A percentile compares a stretch with the other conserved stretches of the same genome.
Evolutionary conservation across 2,888 invertebrate genomes (phyloP).

Genomic region (Hedychridium roseum): DNA sequence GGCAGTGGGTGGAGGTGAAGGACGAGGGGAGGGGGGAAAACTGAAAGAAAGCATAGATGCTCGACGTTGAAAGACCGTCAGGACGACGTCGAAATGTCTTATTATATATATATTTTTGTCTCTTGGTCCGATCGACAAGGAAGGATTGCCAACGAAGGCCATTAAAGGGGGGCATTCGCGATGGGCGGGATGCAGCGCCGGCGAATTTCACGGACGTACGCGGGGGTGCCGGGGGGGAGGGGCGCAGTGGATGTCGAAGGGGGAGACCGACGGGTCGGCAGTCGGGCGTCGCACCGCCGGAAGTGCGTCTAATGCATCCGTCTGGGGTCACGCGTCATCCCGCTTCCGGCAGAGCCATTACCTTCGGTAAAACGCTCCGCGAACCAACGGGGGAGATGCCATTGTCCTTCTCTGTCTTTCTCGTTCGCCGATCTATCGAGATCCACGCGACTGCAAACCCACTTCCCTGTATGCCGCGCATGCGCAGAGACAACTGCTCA

Average conservation of each 20-base stretch:
- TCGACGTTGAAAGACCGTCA: too few species aligned
- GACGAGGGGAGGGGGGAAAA: constrained; percentile 4
- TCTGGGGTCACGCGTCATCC: constrained; percentile 63
- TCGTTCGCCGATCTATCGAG: constrained; percentile 2
- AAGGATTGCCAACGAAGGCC: too few species aligned
- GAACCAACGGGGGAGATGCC: constrained; percentile 26
- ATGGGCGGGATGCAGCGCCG: constrained; percentile 34
- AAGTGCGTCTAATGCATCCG: constrained; percentile 73
- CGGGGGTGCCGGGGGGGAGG: constrained; percentile 28
- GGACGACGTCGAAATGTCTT: too few species aligned
- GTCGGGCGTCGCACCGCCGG: constrained; percentile 63
- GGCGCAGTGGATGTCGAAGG: constrained; percentile 29
- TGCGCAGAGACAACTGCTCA: too few species aligned
- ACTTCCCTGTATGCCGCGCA: too few species aligned
- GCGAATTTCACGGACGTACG: constrained; percentile 38
- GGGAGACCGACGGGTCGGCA: constrained; percentile 28
- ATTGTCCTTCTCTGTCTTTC: constrained; percentile 6
- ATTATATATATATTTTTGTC: too few species aligned
- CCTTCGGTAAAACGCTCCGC: constrained; percentile 46
- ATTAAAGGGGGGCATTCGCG: constrained; percentile 30
- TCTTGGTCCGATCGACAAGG: not conserved
- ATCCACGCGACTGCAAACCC: too few species aligned
- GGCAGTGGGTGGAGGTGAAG: constrained; percentile 10
- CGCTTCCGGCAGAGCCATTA: constrained; percentile 61
- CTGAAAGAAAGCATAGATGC: not conserved